phyloP scores from a whole-genome alignment of 2,888 invertebrate genomes.

The Syrphus vitripennis region DNA sequence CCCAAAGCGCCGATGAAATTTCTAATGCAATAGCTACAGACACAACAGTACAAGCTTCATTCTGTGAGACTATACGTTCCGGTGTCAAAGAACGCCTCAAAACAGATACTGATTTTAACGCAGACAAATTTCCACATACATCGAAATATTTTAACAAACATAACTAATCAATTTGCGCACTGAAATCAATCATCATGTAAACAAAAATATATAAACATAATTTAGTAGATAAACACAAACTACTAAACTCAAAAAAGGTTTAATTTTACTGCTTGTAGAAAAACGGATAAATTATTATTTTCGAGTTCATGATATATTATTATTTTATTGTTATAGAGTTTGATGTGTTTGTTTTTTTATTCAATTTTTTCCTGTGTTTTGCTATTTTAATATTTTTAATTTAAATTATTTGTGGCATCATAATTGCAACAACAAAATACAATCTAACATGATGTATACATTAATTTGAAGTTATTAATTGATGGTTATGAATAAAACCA shows the following conservation, averaged over 20 bases:
- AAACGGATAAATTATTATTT: background rate
- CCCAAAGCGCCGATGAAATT: constrained; percentile 75
- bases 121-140: constrained; percentile 80
- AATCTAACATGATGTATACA: background rate
- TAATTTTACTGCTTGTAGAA: constrained; percentile 1
- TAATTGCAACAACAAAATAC: background rate
- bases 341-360: background rate
- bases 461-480: background rate
- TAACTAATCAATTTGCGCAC: constrained; percentile 55
- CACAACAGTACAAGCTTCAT: constrained; percentile 78
- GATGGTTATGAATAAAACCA: background rate
- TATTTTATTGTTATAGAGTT: constrained; percentile 1
- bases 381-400: background rate
- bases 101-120: constrained; percentile 78
- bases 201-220: constrained; percentile 35
- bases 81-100: constrained; percentile 78
- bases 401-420: background rate
- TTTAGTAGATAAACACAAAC: constrained; percentile 71
- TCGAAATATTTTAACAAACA: constrained; percentile 79
- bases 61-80: constrained; percentile 78
- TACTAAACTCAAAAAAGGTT: constrained; percentile 4
- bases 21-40: constrained; percentile 78
- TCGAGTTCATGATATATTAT: background rate
- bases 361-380: background rate
- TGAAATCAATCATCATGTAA: constrained; percentile 26